These are phyloP conservation scores for Coccyzus lansbergi DNA, from an alignment of 2,797 vertebrate genomes.

Conservation along the genomic window DNA sequence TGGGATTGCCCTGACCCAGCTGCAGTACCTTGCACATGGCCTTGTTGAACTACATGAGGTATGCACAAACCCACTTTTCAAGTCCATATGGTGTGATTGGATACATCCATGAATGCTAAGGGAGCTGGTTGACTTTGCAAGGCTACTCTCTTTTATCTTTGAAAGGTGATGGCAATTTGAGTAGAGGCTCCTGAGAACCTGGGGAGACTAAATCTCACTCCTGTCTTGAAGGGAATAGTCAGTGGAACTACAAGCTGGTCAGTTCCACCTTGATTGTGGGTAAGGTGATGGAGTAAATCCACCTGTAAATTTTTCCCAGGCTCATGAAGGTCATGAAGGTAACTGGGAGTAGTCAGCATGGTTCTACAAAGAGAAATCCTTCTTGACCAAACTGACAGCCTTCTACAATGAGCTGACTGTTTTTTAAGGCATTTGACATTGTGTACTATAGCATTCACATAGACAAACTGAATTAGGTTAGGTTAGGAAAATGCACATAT, in stretches of 20 bases:
- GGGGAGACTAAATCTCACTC: not conserved
- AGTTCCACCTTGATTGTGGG: not conserved
- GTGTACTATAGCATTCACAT: not conserved
- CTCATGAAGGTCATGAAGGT: not conserved
- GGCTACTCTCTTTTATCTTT: too few species aligned
- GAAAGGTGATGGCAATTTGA: not conserved
- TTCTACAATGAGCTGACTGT: not conserved
- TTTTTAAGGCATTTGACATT: not conserved
- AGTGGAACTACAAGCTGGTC: not conserved
- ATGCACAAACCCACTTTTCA: too few species aligned
- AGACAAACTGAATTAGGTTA: not conserved
- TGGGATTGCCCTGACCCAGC: too few species aligned
- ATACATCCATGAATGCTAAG: not conserved
- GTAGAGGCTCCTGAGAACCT: not conserved
- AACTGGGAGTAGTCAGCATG: not conserved
- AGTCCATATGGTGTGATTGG: rapidly evolving
- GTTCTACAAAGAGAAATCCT: not conserved
- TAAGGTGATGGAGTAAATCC: not conserved
- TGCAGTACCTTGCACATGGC: too few species aligned
- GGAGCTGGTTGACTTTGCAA: not conserved
- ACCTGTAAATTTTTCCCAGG: not conserved
- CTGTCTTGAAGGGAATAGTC: not conserved
- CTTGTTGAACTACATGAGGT: too few species aligned
- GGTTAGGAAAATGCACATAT: not conserved
- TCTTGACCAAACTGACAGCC: not conserved